phyloP scores from a whole-genome alignment of 2,797 vertebrate species.

The Lutjanus campechanus region DNA sequence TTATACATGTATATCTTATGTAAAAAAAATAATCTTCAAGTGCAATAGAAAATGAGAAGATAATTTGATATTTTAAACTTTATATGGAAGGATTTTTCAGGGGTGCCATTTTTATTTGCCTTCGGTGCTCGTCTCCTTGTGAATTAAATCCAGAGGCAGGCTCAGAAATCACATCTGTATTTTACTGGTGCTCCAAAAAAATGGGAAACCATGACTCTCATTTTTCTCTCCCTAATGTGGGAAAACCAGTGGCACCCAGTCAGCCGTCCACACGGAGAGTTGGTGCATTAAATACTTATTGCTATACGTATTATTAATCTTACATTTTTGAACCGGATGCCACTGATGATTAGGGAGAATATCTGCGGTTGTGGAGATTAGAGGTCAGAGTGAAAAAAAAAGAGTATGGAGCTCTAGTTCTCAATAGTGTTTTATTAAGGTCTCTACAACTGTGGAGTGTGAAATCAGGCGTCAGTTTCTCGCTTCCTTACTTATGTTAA shows the following conservation, averaged over 20 bases:
- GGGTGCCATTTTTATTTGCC: conserved; percentile 76
- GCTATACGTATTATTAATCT: conserved; percentile 33
- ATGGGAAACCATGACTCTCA: conserved; percentile 33
- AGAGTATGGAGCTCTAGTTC: conserved; percentile 53
- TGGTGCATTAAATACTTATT: conserved; percentile 40
- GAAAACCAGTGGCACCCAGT: conserved; percentile 39
- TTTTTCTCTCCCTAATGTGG: conserved; percentile 31
- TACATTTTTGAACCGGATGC: conserved; percentile 63
- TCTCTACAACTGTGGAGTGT: conserved; percentile 66
- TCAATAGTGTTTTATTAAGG: conserved; percentile 58
- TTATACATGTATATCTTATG: conserved; percentile 86
- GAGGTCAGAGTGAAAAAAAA: conserved; percentile 33
- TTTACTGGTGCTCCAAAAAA: conserved; percentile 41
- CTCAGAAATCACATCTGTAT: conserved; percentile 58
- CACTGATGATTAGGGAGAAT: conserved; percentile 66
- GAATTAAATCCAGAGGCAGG: conserved; percentile 56
- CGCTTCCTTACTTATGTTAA: conserved; percentile 39
- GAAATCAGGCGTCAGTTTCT: conserved; percentile 27
- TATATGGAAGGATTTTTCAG: conserved; percentile 81
- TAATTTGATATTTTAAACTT: conserved; percentile 79
- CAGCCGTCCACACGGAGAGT: conserved; percentile 39
- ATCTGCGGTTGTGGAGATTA: conserved; percentile 41
- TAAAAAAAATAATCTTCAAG: conserved; percentile 87
- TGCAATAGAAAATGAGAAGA: conserved; percentile 89
- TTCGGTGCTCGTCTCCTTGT: conserved; percentile 68